phyloP scores from a whole-genome alignment of 2,888 invertebrate genomes.

The Heliconius cydno region DNA sequence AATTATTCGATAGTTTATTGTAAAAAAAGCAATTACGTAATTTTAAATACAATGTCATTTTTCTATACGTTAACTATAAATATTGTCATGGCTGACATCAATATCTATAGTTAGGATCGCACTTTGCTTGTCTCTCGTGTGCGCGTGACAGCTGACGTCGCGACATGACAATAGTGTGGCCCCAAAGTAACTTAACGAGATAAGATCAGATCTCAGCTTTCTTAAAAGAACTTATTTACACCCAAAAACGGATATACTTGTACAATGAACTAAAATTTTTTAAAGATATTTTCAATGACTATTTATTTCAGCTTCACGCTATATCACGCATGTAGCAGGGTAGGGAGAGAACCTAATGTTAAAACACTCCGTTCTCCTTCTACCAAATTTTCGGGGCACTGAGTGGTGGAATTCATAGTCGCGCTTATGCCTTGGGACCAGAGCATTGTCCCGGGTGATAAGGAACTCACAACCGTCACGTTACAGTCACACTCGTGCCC shows the following conservation, averaged over 20 bases:
- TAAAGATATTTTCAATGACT: background rate
- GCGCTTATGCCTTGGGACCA: too few species aligned
- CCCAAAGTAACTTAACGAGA: conserved; percentile 39
- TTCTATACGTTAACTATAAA: conserved; percentile 12
- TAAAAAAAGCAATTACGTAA: background rate
- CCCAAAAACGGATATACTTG: conserved; percentile 27
- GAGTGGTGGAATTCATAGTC: too few species aligned
- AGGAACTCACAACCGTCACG: too few species aligned
- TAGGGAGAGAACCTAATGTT: too few species aligned
- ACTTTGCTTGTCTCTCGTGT: conserved; percentile 34
- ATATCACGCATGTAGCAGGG: too few species aligned
- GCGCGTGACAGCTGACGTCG: conserved; percentile 41
- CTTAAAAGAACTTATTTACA: conserved; percentile 33
- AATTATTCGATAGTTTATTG: background rate
- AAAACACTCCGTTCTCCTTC: too few species aligned
- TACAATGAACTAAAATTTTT: conserved; percentile 17
- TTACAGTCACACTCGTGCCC: too few species aligned
- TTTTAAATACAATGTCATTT: conserved; percentile 5
- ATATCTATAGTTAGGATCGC: conserved; percentile 36
- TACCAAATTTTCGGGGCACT: too few species aligned
- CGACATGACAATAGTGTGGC: conserved; percentile 43
- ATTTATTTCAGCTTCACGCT: too few species aligned
- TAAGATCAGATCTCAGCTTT: conserved; percentile 42
- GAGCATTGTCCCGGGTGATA: too few species aligned
- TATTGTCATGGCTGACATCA: conserved; percentile 33